phyloP scores from a whole-genome alignment of 1,140 invertebrate species.

The Leucophenga varia region DNA sequence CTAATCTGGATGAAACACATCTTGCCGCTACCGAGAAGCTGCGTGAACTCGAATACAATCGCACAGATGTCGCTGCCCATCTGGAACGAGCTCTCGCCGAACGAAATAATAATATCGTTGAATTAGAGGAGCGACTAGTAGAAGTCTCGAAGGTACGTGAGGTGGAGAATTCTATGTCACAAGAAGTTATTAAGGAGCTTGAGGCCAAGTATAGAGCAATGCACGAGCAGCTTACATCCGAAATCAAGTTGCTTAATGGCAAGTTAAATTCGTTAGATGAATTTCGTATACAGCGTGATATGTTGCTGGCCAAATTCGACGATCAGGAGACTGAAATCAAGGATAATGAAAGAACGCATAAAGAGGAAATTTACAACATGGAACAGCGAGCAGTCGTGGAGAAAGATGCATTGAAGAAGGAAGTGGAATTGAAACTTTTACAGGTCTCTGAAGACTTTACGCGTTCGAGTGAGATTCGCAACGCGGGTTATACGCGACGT shows the following conservation, averaged over 20 bases:
- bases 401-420: conserved; percentile 82
- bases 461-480: conserved; percentile 78
- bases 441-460: conserved; percentile 81
- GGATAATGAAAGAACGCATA: conserved; percentile 74
- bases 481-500: conserved; percentile 82
- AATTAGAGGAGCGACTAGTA: conserved; percentile 72
- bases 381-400: conserved; percentile 81
- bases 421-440: conserved; percentile 78
- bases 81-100: conserved; percentile 73
- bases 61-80: conserved; percentile 78
- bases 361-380: conserved; percentile 73
- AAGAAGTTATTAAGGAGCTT: conserved; percentile 62
- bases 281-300: conserved; percentile 78
- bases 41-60: conserved; percentile 74
- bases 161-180: conserved; percentile 55
- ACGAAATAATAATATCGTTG: conserved; percentile 73
- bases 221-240: conserved; percentile 79
- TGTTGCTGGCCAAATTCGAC: conserved; percentile 80
- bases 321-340: conserved; percentile 73
- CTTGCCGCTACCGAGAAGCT: conserved; percentile 67
- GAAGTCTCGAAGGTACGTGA: conserved; percentile 62
- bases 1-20: conserved; percentile 73
- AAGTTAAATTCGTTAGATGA: conserved; percentile 86
- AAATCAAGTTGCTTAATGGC: conserved; percentile 81
- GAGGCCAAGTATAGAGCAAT: conserved; percentile 75